Conservation (phyloP, 2,888 invertebrate genomes). For the Apamea monoglypha region DNA sequence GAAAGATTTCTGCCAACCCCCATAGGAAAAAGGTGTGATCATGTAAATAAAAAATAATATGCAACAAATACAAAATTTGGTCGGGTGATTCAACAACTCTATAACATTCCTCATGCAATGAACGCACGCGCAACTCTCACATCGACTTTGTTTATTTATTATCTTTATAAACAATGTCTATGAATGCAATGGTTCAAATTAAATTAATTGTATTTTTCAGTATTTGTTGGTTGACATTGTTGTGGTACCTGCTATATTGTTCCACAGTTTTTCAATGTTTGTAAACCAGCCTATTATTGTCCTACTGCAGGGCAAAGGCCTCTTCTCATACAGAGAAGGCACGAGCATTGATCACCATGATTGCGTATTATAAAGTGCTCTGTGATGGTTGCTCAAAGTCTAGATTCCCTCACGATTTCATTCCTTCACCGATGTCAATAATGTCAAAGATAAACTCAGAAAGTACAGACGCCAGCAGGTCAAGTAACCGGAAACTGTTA, state of each 20-base stretch:
- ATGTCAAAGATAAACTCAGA: too few species aligned
- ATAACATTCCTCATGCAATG: conserved; percentile 10
- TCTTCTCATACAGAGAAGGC: background rate
- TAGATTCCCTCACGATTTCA: too few species aligned
- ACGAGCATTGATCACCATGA: too few species aligned
- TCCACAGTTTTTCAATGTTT: background rate
- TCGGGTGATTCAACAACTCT: conserved; percentile 48
- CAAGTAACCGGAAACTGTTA: too few species aligned
- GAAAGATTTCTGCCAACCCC: too few species aligned
- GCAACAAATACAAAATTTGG: too few species aligned
- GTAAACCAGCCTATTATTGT: background rate
- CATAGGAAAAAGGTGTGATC: background rate
- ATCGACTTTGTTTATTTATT: conserved; percentile 65
- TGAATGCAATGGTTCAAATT: conserved; percentile 18
- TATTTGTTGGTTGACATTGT: background rate
- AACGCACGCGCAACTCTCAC: conserved; percentile 65
- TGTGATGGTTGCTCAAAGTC: too few species aligned
- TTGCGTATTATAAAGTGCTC: too few species aligned
- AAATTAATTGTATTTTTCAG: background rate
- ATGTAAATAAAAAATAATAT: background rate
- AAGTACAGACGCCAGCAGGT: too few species aligned
- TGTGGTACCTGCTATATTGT: background rate
- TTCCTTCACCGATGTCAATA: too few species aligned
- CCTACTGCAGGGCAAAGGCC: background rate
- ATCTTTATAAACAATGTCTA: conserved; percentile 58